These are phyloP conservation scores for Tyrannus savana DNA, from an alignment of 2,113 vertebrate genomes.

Conservation along the genomic window DNA sequence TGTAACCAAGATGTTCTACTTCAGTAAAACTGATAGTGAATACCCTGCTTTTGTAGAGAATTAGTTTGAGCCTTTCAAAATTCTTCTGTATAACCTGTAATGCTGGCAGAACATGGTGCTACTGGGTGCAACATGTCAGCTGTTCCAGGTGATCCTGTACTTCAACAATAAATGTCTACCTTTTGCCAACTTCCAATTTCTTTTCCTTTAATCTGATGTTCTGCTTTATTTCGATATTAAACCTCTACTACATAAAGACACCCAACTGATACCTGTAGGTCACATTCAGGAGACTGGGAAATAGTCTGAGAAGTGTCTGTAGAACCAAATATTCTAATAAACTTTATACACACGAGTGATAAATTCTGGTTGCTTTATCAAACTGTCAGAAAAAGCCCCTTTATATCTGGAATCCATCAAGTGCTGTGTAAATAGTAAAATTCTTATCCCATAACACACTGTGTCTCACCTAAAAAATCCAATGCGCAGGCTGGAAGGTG, in stretches of 20 bases:
- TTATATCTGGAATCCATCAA: background rate
- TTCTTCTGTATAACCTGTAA: background rate
- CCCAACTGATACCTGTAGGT: background rate
- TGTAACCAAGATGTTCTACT: background rate
- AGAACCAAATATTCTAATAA: background rate
- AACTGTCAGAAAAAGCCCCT: background rate
- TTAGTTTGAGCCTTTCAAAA: background rate
- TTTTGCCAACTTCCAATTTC: background rate
- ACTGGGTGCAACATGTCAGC: background rate
- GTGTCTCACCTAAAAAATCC: too few species aligned
- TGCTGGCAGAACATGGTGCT: background rate
- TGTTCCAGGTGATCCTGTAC: background rate
- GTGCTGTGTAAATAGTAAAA: background rate
- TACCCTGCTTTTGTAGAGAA: background rate
- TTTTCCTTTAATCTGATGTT: background rate
- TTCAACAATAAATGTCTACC: background rate
- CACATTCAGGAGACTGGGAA: background rate
- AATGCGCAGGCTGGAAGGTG: too few species aligned
- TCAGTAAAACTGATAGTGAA: background rate
- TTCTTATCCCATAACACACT: background rate
- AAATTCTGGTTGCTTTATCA: background rate
- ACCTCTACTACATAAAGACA: background rate
- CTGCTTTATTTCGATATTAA: background rate
- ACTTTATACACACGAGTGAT: background rate
- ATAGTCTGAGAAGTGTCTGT: background rate